Evolutionary conservation across 2,888 invertebrate species (phyloP).

Genomic region (Cremastinae sp.): DNA sequence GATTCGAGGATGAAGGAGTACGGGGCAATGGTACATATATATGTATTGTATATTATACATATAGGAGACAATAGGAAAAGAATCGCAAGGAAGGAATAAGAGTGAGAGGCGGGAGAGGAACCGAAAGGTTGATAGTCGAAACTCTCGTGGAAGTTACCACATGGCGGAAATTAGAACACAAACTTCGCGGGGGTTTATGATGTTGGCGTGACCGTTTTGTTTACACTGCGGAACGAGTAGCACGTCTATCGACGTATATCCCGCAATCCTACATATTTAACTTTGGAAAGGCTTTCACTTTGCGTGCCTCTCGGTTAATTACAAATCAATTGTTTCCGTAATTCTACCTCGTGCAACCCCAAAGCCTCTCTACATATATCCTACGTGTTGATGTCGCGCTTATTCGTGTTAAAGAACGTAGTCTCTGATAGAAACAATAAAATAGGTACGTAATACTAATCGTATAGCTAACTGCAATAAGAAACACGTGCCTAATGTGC

Average conservation of each 20-base stretch:
- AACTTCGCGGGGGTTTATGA: conserved; percentile 70
- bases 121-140: conserved; percentile 21
- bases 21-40: no score
- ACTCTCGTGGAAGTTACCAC: conserved; percentile 59
- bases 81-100: conserved; percentile 8
- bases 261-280: conserved; percentile 50
- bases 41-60: no score
- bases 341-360: conserved; percentile 24
- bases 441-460: no score
- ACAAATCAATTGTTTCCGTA: conserved; percentile 56
- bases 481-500: no score
- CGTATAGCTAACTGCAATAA: no score
- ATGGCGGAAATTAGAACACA: conserved; percentile 72
- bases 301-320: conserved; percentile 49
- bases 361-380: neutral
- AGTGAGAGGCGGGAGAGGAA: conserved; percentile 32
- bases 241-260: conserved; percentile 43
- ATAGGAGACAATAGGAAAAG: conserved; percentile 15
- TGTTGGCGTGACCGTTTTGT: conserved; percentile 72
- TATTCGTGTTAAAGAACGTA: neutral
- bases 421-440: conserved; percentile 16
- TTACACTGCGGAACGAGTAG: conserved; percentile 63
- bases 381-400: neutral
- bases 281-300: neutral
- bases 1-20: conserved; percentile 40